A percentile compares a stretch with the other conserved stretches of the same genome.
Conservation (phyloP, 2,888 invertebrate species). For the Caenorhabditis sulstoni region DNA sequence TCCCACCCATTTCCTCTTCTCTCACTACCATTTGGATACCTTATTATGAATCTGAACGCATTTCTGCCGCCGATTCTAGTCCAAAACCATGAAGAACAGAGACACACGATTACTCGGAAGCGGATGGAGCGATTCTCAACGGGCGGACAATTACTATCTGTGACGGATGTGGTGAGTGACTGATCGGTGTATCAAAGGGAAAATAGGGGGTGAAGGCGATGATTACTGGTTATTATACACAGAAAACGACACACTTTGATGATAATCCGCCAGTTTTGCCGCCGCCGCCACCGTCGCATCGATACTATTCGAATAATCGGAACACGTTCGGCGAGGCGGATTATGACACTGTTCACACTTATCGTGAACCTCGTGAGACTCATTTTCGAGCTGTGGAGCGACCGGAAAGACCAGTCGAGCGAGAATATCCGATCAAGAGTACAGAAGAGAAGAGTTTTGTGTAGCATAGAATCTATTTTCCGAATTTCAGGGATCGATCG, state of each 20-base stretch:
- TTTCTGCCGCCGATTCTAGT: constrained; percentile 50
- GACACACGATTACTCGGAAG: constrained; percentile 62
- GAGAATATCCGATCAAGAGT: constrained; percentile 49
- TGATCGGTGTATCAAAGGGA: constrained; percentile 10
- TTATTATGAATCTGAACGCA: constrained; percentile 38
- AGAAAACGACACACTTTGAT: constrained; percentile 64
- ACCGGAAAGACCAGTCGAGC: constrained; percentile 31
- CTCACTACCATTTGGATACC: neutral
- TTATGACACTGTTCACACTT: constrained; percentile 53
- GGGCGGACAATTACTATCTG: constrained; percentile 65
- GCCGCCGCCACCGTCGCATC: neutral
- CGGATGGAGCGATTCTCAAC: constrained; percentile 65
- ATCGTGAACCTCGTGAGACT: constrained; percentile 25
- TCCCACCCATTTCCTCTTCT: neutral
- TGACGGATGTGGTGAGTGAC: constrained; percentile 64
- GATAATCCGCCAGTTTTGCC: constrained; percentile 38
- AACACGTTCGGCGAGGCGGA: constrained; percentile 51
- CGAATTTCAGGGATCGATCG: constrained; percentile 51
- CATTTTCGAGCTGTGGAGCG: constrained; percentile 27
- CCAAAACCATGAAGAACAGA: constrained; percentile 40
- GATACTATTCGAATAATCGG: constrained; percentile 51
- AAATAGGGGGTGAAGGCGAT: neutral
- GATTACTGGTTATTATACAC: constrained; percentile 43
- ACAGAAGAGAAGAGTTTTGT: too few relatives aligned
- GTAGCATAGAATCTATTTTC: too few relatives aligned